Evolutionary conservation across 2,797 vertebrate genomes (phyloP), one percentile per base, ranked within the genome.

Genomic region (Karalla daura): DNA sequence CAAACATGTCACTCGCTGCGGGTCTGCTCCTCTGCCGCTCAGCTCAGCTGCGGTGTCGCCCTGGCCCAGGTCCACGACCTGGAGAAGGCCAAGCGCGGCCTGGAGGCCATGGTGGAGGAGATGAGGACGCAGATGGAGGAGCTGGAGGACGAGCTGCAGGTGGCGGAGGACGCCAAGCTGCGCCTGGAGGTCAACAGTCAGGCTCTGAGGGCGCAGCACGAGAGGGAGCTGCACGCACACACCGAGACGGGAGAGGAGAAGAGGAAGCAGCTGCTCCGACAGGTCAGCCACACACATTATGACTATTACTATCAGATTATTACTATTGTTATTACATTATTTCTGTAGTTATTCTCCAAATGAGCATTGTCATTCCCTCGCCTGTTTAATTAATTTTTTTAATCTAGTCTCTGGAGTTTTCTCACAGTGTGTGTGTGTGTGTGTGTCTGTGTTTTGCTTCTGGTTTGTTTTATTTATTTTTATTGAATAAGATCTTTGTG

Each of bases 81-180:
- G 83, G 96, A 99, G 92, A 98, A 98, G 82, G 96, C 95, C 3
- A 97, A 97, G 76, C 94, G 96, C 1, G 94, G 93, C 12, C 91
- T 99, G 85, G 98, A 99, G 70, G 94, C 95, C 62, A 93, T 97
- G 60, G 90, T 98, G 85, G 97, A 98, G 69, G 97, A 99, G 89
- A 98, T 98, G 96, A 95, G 95, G 85, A 95, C 92, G 0, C 98
- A 98, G 86, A 85, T 98, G 91, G 97, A 98, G 51, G 97, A 99
- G 88, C 89, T 98, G 55, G 98, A 98, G 81, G 98, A 99, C 0
- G 98, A 99, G 82, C 93, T 99, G 61, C 98, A 99, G 91, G 96
- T 95, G 0, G 95, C 97, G 0, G 98, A 99, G 69, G 97, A 99
- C 0, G 96, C 96, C 80, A 98, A 98, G 86, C 92, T 99, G 74